phyloP scores from a whole-genome alignment of 2,888 invertebrate species.

The Eledona agricola region DNA sequence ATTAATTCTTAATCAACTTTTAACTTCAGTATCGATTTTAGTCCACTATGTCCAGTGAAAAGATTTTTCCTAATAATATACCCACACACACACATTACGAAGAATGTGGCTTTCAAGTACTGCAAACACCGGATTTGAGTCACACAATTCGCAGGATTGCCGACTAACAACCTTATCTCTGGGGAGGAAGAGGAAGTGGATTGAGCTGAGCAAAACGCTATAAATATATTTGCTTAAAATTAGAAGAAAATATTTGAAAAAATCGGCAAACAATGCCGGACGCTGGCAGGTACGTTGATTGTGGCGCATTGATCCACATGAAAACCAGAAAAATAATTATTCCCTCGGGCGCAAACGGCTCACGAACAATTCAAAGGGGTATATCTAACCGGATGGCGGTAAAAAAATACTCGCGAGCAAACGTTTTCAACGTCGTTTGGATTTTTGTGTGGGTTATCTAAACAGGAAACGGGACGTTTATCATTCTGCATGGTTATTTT shows the following conservation, averaged over 20 bases:
- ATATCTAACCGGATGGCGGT: conserved; percentile 28
- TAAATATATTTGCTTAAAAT: neutral
- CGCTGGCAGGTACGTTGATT: conserved; percentile 11
- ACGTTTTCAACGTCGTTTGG: conserved; percentile 35
- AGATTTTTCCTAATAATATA: too few relatives aligned
- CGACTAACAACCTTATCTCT: conserved; percentile 6
- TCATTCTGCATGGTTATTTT: conserved; percentile 43
- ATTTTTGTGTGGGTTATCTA: conserved; percentile 39
- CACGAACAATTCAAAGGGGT: conserved; percentile 18
- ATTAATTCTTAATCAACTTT: too few relatives aligned
- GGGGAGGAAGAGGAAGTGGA: conserved; percentile 31
- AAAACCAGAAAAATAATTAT: conserved; percentile 20
- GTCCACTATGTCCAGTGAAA: too few relatives aligned
- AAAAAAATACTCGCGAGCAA: conserved; percentile 28
- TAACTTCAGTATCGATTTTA: too few relatives aligned
- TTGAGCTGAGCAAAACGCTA: conserved; percentile 10
- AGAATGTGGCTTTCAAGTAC: neutral
- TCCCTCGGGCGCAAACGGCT: conserved; percentile 7
- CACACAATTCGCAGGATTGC: conserved; percentile 3
- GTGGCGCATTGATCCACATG: conserved; percentile 16
- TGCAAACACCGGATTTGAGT: conserved; percentile 14
- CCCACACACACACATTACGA: neutral
- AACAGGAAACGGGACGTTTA: conserved; percentile 44
- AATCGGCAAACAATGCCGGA: conserved; percentile 4
- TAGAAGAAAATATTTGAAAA: neutral